Evolutionary conservation across 2,113 vertebrate species (phyloP).

Genomic region (Zosterops lateralis): DNA sequence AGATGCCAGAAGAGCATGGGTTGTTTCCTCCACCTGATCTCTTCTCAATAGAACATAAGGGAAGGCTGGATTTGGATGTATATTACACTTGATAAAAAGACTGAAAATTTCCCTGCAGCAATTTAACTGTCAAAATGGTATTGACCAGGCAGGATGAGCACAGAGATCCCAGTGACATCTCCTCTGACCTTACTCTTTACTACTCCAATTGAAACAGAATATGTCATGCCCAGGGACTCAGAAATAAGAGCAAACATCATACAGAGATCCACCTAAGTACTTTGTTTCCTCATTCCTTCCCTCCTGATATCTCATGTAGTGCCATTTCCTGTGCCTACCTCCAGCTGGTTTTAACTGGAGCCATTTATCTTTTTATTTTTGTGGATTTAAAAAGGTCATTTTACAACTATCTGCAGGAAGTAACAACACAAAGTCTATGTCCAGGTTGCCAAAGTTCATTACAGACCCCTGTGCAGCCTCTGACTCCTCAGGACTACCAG

Average conservation of each 20-base stretch:
- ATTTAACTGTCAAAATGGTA: not conserved
- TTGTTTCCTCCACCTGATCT: not conserved
- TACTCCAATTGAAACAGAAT: not conserved
- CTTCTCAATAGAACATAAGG: not conserved
- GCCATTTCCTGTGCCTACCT: not conserved
- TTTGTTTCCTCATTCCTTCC: not conserved
- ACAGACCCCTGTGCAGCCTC: not conserved
- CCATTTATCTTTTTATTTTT: not conserved
- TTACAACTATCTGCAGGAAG: not conserved
- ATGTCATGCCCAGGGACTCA: not conserved
- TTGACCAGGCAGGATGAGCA: not conserved
- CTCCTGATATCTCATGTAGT: not conserved
- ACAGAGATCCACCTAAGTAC: not conserved
- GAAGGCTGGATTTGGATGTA: not conserved
- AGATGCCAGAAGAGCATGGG: not conserved
- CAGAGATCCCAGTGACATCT: not conserved
- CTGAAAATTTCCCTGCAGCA: not conserved
- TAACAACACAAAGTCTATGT: not conserved
- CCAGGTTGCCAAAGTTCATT: not conserved
- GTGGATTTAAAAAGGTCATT: not conserved
- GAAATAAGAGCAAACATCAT: not conserved
- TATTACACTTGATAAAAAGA: not conserved
- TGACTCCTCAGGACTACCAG: not conserved
- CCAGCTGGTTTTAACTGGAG: not conserved
- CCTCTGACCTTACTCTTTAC: not conserved